Percentiles rank a stretch among this genome's conserved stretches.
These are phyloP conservation scores for Okapia johnstoni DNA, from an alignment of 2,113 vertebrate genomes.

Conservation along the genomic window DNA sequence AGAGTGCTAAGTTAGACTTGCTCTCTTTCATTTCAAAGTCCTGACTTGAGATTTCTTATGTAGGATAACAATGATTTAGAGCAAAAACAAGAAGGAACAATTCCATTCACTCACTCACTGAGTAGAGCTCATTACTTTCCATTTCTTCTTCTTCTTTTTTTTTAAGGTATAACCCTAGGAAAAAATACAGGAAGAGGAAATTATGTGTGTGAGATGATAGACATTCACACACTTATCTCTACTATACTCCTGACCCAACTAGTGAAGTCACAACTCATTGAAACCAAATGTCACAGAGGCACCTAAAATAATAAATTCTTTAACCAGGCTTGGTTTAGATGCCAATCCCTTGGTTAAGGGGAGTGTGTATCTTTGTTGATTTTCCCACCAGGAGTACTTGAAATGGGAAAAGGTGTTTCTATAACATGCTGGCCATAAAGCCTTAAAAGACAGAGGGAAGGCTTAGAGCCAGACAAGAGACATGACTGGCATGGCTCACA, in stretches of 20 bases:
- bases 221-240: neutral
- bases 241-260: neutral
- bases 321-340: neutral
- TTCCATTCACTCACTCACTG: neutral
- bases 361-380: neutral
- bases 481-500: neutral
- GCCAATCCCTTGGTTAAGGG: no score
- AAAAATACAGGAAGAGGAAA: neutral
- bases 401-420: neutral
- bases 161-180: neutral
- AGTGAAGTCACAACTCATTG: neutral
- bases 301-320: neutral
- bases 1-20: neutral
- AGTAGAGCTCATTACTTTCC: neutral
- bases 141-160: neutral
- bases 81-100: neutral
- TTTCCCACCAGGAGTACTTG: neutral
- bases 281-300: neutral
- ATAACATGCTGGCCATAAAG: fast-evolving
- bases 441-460: neutral
- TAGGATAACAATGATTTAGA: neutral
- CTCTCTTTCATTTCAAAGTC: neutral
- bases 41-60: neutral
- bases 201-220: neutral
- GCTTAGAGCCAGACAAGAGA: neutral